A percentile compares a stretch with the other conserved stretches of the same genome.
Evolutionary conservation across 2,797 vertebrate species (phyloP).

Genomic region (Dicrostonyx torquatus): DNA sequence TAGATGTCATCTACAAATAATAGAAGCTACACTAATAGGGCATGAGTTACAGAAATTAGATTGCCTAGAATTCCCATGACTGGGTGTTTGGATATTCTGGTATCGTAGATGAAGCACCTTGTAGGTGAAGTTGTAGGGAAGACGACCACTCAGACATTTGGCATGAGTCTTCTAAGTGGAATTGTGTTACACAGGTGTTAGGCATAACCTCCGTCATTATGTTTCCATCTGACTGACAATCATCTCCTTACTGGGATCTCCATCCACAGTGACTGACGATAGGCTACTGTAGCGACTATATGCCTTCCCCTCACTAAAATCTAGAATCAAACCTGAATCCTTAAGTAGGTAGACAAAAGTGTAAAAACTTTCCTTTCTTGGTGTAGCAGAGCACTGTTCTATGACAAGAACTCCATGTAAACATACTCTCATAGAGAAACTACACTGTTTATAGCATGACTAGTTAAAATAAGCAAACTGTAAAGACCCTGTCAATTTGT

Average conservation of each 20-base stretch:
- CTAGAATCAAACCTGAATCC: not conserved
- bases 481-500: not conserved
- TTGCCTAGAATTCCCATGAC: not conserved
- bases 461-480: not conserved
- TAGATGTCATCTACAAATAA: not conserved
- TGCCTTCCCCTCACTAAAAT: constrained; percentile 6
- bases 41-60: not conserved
- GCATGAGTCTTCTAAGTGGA: not conserved
- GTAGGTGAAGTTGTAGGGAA: no score
- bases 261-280: not conserved
- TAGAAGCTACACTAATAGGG: not conserved
- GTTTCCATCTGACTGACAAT: not conserved
- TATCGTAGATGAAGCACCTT: not conserved
- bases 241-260: not conserved
- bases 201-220: not conserved
- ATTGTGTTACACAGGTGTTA: not conserved
- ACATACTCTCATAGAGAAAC: not conserved
- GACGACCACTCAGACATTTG: not conserved
- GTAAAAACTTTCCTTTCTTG: not conserved
- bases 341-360: not conserved
- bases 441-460: not conserved
- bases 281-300: not conserved
- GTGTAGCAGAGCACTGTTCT: not conserved
- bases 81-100: not conserved
- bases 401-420: not conserved